phyloP scores from a whole-genome alignment of 2,113 vertebrate genomes.

The Noctilio leporinus region DNA sequence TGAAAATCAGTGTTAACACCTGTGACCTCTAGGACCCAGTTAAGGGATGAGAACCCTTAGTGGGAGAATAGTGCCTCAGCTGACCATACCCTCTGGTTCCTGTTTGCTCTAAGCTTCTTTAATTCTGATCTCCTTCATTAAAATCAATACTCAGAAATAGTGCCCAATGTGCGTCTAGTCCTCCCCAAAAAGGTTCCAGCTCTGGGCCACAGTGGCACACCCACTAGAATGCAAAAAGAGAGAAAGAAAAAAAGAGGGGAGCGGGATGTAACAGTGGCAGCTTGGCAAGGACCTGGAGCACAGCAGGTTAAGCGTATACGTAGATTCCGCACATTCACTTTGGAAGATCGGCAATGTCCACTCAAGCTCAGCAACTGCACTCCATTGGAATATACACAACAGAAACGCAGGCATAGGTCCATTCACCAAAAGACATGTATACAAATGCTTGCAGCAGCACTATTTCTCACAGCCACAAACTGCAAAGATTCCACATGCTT shows the following conservation, averaged over 20 bases:
- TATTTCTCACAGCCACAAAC: neutral
- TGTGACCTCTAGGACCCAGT: neutral
- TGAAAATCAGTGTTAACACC: neutral
- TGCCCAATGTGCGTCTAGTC: neutral
- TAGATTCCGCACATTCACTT: neutral
- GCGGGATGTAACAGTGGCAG: neutral
- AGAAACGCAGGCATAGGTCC: neutral
- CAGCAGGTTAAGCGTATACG: neutral
- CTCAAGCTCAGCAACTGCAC: neutral
- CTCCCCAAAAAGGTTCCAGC: neutral
- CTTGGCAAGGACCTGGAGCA: neutral
- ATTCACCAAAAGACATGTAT: neutral
- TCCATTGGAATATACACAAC: neutral
- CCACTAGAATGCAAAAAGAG: neutral
- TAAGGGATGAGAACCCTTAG: neutral
- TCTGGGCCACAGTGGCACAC: neutral
- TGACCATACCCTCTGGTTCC: neutral
- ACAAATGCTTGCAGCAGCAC: neutral
- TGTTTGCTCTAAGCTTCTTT: neutral
- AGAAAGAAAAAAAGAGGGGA: neutral
- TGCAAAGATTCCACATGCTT: neutral
- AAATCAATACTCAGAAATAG: neutral
- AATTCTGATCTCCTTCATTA: neutral
- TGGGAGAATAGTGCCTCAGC: neutral
- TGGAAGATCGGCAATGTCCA: neutral